phyloP scores from a whole-genome alignment of 30 jellyfish, hydroid and myxozoan genomes.

The Catostylus mosaicus region DNA sequence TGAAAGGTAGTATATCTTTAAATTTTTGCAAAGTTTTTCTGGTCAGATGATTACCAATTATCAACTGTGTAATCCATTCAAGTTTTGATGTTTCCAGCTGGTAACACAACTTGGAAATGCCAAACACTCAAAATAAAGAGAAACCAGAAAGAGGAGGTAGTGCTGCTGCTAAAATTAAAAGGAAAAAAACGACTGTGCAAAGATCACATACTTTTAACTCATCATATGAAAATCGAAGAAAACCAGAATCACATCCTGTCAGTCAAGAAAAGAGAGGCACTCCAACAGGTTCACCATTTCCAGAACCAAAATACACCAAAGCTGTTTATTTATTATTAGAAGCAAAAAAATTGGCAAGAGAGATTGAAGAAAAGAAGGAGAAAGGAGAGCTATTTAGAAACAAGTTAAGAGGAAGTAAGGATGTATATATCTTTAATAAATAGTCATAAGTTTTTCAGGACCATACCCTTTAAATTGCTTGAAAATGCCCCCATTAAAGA shows the following conservation, averaged over 20 bases:
- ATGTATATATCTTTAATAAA: not conserved
- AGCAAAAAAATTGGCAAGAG: slow-evolving; percentile 90
- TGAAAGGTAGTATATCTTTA: no score
- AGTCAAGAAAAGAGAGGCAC: slow-evolving; percentile 9
- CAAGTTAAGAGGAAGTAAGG: slow-evolving; percentile 51
- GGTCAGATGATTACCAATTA: not conserved
- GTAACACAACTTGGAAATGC: slow-evolving; percentile 18
- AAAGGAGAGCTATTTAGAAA: slow-evolving; percentile 72
- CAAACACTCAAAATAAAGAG: slow-evolving; percentile 35
- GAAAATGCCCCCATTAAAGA: no score
- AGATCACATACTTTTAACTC: slow-evolving; percentile 53
- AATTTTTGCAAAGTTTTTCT: no score
- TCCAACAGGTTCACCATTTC: slow-evolving; percentile 39
- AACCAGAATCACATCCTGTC: slow-evolving; percentile 3
- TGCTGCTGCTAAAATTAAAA: slow-evolving; percentile 31
- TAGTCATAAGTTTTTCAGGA: not conserved
- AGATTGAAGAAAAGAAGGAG: slow-evolving; percentile 78
- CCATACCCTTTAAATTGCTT: not conserved
- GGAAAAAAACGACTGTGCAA: slow-evolving; percentile 38
- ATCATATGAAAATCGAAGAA: slow-evolving; percentile 42
- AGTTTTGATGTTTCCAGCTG: not conserved
- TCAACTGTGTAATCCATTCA: not conserved
- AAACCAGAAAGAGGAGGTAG: slow-evolving; percentile 49
- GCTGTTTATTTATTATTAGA: slow-evolving; percentile 80
- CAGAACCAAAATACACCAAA: slow-evolving; percentile 85